Conservation (phyloP, 1,140 invertebrate genomes). For the Xylocopa sonorina region DNA sequence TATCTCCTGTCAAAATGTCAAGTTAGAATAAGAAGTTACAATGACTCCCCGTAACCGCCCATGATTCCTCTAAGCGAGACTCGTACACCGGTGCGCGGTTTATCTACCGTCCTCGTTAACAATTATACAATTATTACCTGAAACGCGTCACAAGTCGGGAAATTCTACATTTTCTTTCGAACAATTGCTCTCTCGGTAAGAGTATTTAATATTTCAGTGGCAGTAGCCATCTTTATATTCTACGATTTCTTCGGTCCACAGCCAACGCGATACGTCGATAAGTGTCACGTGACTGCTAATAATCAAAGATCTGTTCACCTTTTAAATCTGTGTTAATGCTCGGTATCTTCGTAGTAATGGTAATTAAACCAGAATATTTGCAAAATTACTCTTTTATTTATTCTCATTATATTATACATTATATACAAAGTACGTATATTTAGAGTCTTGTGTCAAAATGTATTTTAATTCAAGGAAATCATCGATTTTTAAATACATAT, state of each 20-base stretch:
- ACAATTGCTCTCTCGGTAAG: constrained; percentile 60
- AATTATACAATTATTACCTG: constrained; percentile 66
- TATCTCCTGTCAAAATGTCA: constrained; percentile 72
- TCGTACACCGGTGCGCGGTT: constrained; percentile 17
- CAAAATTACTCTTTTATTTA: constrained; percentile 25
- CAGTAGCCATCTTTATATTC: constrained; percentile 74
- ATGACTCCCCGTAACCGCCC: constrained; percentile 62
- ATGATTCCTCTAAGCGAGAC: constrained; percentile 45
- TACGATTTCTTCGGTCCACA: constrained; percentile 52
- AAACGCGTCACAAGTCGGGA: constrained; percentile 49
- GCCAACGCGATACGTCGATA: constrained; percentile 73
- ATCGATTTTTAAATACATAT: constrained; percentile 3
- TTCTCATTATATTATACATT: constrained; percentile 42
- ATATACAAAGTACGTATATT: constrained; percentile 33
- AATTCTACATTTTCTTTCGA: constrained; percentile 72
- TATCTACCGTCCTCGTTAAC: neutral
- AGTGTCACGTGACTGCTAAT: constrained; percentile 66
- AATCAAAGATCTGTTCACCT: constrained; percentile 30
- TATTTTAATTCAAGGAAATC: neutral
- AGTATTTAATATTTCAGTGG: constrained; percentile 73
- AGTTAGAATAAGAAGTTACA: constrained; percentile 64
- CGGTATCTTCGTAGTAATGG: no score
- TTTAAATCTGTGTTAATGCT: neutral
- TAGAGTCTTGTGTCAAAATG: constrained; percentile 13
- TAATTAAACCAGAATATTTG: neutral